These are phyloP conservation scores for Nixonia krombeini DNA, from an alignment of 1,140 invertebrate species.

Conservation along the genomic window DNA sequence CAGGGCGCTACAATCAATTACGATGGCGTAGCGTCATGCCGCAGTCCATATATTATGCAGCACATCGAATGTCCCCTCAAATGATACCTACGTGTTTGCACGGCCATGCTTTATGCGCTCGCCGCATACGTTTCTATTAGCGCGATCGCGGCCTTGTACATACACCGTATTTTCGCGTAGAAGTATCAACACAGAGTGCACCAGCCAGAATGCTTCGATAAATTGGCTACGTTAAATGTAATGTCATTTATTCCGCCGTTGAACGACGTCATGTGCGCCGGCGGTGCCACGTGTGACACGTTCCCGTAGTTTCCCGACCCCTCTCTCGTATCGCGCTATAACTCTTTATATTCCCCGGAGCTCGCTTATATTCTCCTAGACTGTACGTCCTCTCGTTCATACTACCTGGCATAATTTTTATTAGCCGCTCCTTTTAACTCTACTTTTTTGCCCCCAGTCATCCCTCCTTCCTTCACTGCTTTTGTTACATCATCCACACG, in stretches of 20 bases:
- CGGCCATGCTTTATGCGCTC: constrained; percentile 40
- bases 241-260: constrained; percentile 58
- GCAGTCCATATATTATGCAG: constrained; percentile 64
- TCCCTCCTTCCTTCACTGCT: too few species aligned
- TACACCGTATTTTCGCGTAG: constrained; percentile 12
- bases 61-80: constrained; percentile 61
- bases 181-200: constrained; percentile 28
- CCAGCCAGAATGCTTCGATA: constrained; percentile 53
- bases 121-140: constrained; percentile 13
- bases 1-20: constrained; percentile 66
- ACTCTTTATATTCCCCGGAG: constrained; percentile 23
- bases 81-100: constrained; percentile 60
- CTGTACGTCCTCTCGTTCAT: too few species aligned
- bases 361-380: too few species aligned
- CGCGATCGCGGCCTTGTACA: too few species aligned
- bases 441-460: too few species aligned
- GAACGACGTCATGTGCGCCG: constrained; percentile 26
- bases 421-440: too few species aligned
- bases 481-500: too few species aligned
- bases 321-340: too few species aligned
- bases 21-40: constrained; percentile 55
- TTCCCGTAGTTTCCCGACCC: not conserved
- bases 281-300: constrained; percentile 6
- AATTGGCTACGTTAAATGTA: constrained; percentile 64
- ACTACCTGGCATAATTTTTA: too few species aligned